phyloP scores from a whole-genome alignment of 2,888 invertebrate species.

The Magallana nippona region DNA sequence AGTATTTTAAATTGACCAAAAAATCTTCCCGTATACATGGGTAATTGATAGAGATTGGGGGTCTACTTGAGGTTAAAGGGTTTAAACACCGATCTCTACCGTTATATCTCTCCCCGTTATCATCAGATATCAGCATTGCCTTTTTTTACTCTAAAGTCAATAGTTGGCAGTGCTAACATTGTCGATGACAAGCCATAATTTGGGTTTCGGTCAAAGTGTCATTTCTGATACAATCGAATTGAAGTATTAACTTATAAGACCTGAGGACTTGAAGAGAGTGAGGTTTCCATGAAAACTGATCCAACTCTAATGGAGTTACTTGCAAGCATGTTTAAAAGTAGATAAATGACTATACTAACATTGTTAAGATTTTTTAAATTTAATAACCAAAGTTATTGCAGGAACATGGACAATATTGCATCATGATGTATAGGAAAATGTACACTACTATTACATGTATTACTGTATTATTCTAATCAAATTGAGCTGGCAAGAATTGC shows the following conservation, averaged over 20 bases:
- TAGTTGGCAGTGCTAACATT: constrained; percentile 13
- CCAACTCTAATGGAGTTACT: too few species aligned
- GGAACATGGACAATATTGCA: too few species aligned
- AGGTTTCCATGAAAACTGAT: neutral
- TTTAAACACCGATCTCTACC: neutral
- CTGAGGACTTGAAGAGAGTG: neutral
- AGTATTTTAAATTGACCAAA: constrained; percentile 21
- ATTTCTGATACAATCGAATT: neutral
- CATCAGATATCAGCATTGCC: neutral
- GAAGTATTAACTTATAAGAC: neutral
- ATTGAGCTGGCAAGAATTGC: too few species aligned
- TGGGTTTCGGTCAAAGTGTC: neutral
- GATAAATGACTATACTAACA: too few species aligned
- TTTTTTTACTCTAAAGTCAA: neutral
- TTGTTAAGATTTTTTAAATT: too few species aligned
- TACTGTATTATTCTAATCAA: too few species aligned
- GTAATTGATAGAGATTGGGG: neutral
- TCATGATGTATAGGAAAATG: too few species aligned
- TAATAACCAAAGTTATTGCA: too few species aligned
- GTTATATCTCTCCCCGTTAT: neutral
- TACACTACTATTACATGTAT: too few species aligned
- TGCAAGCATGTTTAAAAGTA: too few species aligned
- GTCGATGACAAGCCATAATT: neutral
- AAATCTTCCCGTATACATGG: neutral
- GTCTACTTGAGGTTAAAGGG: neutral